These are phyloP conservation scores for Agraylea sexmaculata DNA, from an alignment of 1,140 invertebrate species.

Conservation along the genomic window DNA sequence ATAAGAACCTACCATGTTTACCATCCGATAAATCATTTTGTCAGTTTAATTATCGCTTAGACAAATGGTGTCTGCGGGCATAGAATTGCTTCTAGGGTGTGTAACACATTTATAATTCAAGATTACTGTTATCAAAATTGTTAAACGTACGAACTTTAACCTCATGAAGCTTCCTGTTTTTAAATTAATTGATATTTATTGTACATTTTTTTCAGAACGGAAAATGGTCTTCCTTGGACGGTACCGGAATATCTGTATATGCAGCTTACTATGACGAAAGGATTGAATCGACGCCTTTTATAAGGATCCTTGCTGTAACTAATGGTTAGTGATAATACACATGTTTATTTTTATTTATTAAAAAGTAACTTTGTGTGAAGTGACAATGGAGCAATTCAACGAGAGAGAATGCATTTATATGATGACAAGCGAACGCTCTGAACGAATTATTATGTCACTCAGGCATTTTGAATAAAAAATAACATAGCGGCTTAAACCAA, in stretches of 20 bases:
- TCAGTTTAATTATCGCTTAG: constrained; percentile 8
- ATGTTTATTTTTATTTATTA: no score
- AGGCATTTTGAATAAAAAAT: no score
- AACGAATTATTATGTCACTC: no score
- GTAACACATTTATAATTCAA: constrained; percentile 2
- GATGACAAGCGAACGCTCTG: no score
- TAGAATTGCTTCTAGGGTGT: background rate
- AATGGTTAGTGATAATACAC: constrained; percentile 31
- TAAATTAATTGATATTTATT: background rate
- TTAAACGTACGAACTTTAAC: constrained; percentile 4
- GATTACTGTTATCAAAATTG: background rate
- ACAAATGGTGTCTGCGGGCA: background rate
- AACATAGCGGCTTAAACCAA: no score
- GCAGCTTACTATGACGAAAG: constrained; percentile 36
- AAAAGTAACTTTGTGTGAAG: no score
- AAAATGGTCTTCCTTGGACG: constrained; percentile 30
- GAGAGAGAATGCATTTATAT: no score
- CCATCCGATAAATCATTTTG: constrained; percentile 8
- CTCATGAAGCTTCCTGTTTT: background rate
- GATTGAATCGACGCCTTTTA: constrained; percentile 27
- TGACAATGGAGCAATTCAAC: no score
- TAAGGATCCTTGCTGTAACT: constrained; percentile 33
- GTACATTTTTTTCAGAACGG: constrained; percentile 16
- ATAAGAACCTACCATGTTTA: no score
- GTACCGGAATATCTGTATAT: constrained; percentile 31